Evolutionary conservation across 1,140 invertebrate genomes (phyloP), one percentile per base, ranked within the genome.

Genomic region (Trichoplusia ni): DNA sequence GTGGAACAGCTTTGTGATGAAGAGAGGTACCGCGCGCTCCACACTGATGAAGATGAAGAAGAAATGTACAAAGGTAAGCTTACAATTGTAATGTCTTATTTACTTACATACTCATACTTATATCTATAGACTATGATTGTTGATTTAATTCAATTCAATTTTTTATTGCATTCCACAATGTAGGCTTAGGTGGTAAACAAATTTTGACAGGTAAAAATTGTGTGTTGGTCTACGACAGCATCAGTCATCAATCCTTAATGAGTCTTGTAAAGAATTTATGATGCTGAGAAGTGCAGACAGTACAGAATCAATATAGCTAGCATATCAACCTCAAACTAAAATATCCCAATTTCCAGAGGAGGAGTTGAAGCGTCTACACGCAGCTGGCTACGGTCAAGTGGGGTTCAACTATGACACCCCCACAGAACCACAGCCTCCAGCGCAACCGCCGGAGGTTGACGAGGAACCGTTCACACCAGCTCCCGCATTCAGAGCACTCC

Each of bases 1-100:
- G 92, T 97, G 58, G 97, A 98, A 85, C 94, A 95, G 74, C 86
- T 97, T 11, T 97, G 96, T 84, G 97, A 98, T 84, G 95, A 97
- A 79, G 97, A 99, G 91, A 91, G 97, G 21, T 99, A 98, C 91
- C 89, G 95, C 38, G 97, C 97, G 18, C 92, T 99, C 0, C 94
- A 95, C 75, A 95, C 95, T 63, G 96, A 98, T 91, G 95, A 97
- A 81, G 94, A 95, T 71, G 96, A 97, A 81, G 95, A 97, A 77
- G 93, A 94, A 58, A 92, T 96, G 87, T 96, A 96, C 79, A 95
- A 96, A 93, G 96, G 95, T 96, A 62, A 1, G 29, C 6, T 1
- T 19, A 19, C 21, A 21, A 13, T n/a, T 18, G 7, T 9, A 1
- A 9, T 1, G 7, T 21, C 6, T 13, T 0, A 0, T 38, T 38